Evolutionary conservation across 2,113 vertebrate genomes (phyloP).

Genomic region (Tetrax tetrax): DNA sequence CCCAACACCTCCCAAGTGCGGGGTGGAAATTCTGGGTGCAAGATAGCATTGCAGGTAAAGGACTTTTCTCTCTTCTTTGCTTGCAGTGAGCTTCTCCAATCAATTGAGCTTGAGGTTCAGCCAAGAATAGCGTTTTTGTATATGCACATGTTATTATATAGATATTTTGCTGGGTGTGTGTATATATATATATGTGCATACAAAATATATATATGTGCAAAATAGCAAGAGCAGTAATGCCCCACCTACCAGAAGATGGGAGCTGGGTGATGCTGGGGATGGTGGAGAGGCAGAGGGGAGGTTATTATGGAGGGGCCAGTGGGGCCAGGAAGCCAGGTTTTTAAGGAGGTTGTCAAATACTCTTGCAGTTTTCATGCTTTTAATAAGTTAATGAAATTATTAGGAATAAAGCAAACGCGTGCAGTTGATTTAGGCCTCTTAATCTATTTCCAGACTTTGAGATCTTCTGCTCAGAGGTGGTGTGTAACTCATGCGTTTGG

Average conservation of each 20-base stretch:
- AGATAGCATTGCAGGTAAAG: conserved; percentile 1
- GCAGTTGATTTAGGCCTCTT: neutral
- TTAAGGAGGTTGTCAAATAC: neutral
- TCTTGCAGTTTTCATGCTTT: neutral
- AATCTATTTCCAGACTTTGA: neutral
- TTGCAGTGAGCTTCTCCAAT: rapidly evolving
- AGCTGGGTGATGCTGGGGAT: neutral
- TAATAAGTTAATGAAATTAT: neutral
- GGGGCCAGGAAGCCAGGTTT: neutral
- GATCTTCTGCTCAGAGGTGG: neutral
- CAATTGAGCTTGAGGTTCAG: neutral
- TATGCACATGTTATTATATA: neutral
- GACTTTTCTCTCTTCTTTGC: neutral
- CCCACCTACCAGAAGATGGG: neutral
- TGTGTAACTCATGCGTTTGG: rapidly evolving
- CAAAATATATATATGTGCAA: neutral
- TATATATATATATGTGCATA: too few species aligned
- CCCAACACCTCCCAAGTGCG: neutral
- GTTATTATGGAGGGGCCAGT: neutral
- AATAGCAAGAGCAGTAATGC: neutral
- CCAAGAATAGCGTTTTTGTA: too few species aligned
- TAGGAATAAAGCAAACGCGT: rapidly evolving
- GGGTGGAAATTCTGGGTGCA: neutral
- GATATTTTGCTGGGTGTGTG: neutral
- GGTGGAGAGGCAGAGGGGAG: neutral